phyloP scores from a whole-genome alignment of 2,113 vertebrate species.

The Halichoerus grypus region DNA sequence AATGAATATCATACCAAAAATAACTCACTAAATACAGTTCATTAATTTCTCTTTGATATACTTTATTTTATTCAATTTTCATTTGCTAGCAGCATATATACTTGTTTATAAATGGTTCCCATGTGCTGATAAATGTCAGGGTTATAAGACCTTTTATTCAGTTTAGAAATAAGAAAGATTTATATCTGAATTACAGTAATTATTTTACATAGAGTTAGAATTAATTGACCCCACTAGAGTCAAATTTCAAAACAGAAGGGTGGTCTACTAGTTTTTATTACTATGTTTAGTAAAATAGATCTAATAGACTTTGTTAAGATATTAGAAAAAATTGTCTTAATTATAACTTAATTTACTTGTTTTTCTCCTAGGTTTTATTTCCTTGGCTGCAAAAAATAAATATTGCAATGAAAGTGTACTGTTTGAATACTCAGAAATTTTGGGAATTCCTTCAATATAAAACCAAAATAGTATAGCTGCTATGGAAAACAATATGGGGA shows the following conservation, averaged over 20 bases:
- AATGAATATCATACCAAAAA: slow-evolving; percentile 4
- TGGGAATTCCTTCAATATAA: not conserved
- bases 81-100: not conserved
- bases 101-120: not conserved
- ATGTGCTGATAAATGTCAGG: slow-evolving; percentile 20
- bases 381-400: not conserved
- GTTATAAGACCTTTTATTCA: slow-evolving; percentile 1
- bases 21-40: not conserved
- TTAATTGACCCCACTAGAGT: slow-evolving; percentile 62
- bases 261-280: slow-evolving; percentile 30
- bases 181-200: slow-evolving; percentile 64
- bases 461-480: not conserved
- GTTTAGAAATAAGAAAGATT: slow-evolving; percentile 4
- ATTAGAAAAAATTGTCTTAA: slow-evolving; percentile 18
- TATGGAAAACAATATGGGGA: not conserved
- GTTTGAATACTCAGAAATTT: not conserved
- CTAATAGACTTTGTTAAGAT: not conserved
- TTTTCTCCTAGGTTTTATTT: not conserved
- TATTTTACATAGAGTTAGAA: not conserved
- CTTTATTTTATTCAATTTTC: slow-evolving; percentile 33
- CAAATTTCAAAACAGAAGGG: slow-evolving; percentile 52
- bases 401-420: not conserved
- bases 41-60: not conserved
- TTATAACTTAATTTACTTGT: not conserved
- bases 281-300: slow-evolving; percentile 42